These are phyloP conservation scores for Epinephelus fuscoguttatus DNA, from an alignment of 2,113 vertebrate species.

Conservation along the genomic window DNA sequence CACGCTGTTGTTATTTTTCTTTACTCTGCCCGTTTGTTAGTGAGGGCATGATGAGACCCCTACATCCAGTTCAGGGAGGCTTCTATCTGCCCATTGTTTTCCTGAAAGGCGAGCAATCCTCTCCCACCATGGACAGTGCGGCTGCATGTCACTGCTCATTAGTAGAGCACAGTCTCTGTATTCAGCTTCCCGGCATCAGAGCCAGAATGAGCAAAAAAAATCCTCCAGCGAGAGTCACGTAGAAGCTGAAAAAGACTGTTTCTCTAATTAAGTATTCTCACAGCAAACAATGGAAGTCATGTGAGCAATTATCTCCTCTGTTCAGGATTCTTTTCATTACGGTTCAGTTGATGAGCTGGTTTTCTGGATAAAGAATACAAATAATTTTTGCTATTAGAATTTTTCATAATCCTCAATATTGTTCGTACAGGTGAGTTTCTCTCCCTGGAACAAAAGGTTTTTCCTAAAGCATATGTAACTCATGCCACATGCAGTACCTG, in stretches of 20 bases:
- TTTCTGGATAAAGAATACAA: background rate
- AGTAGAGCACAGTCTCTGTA: slow-evolving; percentile 59
- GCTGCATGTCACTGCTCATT: slow-evolving; percentile 70
- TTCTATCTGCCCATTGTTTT: slow-evolving; percentile 66
- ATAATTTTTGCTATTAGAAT: background rate
- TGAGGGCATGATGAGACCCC: background rate
- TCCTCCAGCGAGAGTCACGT: slow-evolving; percentile 16
- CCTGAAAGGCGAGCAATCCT: slow-evolving; percentile 46
- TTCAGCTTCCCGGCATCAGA: slow-evolving; percentile 31
- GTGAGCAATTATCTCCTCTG: slow-evolving; percentile 7
- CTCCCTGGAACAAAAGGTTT: background rate
- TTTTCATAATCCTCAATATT: background rate
- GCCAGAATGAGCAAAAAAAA: slow-evolving; percentile 26
- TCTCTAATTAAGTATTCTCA: slow-evolving; percentile 1
- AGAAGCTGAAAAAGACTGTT: slow-evolving; percentile 1
- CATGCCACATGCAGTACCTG: too few species aligned
- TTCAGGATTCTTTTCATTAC: slow-evolving; percentile 17
- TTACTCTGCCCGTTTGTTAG: background rate
- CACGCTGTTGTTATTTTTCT: background rate
- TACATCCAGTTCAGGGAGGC: slow-evolving; percentile 28
- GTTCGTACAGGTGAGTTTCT: background rate
- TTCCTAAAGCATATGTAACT: background rate
- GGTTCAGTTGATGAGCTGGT: background rate
- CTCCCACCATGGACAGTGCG: slow-evolving; percentile 43
- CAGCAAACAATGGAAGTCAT: slow-evolving; percentile 9